These are phyloP conservation scores for Sebastes reedi DNA, from an alignment of 2,797 vertebrate species.

Conservation along the genomic window DNA sequence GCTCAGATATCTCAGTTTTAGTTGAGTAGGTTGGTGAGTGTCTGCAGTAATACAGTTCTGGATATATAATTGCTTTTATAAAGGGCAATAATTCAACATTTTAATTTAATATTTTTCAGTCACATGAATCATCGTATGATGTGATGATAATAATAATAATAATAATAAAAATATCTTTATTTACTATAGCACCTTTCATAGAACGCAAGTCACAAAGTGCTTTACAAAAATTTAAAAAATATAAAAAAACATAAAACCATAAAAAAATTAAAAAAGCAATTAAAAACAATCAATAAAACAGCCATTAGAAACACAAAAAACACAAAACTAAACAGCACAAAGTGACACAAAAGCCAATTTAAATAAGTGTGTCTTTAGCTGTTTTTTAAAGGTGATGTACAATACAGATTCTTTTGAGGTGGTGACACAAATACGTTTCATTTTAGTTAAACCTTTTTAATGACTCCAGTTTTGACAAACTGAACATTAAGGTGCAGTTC, in stretches of 20 bases:
- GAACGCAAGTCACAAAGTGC: no score
- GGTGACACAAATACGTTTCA: not conserved
- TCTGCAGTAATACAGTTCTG: not conserved
- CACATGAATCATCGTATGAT: not conserved
- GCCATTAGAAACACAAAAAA: no score
- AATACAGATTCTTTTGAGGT: not conserved
- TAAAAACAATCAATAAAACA: no score
- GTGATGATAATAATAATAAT: not conserved
- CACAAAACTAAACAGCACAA: no score
- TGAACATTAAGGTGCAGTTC: not conserved
- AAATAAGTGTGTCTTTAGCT: no score
- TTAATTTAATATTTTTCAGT: not conserved
- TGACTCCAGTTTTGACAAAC: not conserved
- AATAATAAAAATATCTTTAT: no score
- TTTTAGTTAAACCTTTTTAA: not conserved
- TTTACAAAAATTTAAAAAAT: fast-evolving
- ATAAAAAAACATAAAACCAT: no score
- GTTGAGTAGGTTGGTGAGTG: not conserved
- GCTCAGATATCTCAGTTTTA: not conserved
- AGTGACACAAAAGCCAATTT: no score
- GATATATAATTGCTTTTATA: not conserved
- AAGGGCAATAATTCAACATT: not conserved
- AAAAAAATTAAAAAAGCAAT: no score
- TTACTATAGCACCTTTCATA: no score
- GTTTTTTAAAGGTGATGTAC: not conserved